Base-by-base conservation (phyloP, 2,797 vertebrate species). In the Tapirus indicus region DNA sequence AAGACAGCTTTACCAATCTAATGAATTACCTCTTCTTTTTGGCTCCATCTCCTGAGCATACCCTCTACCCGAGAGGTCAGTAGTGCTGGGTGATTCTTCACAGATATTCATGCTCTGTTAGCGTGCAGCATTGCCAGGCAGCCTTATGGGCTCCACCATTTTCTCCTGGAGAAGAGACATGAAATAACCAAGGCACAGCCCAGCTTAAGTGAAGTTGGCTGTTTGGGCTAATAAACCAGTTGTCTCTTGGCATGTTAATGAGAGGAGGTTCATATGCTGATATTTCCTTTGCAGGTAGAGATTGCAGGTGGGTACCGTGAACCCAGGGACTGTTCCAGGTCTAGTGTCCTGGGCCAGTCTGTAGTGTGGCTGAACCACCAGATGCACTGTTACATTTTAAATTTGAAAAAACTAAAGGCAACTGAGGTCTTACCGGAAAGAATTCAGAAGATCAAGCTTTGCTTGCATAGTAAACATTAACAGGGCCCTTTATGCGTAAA, bases 381-480 rank as follows among this genome's bases (percentile, higher is more conserved):
- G 52, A 71, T 87, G 35, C 74, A 29, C 35, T 52, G 21, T n/a
- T 79, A 41, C 13, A 20, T 58, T 91, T 79, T 66, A 84, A 52
- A 71, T 89, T 21, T 41, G 77, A 69, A 95, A 82, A 66, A 78
- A 25, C 8, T 78, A 52, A 82, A 95, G 69, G 17, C 32, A 86
- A 0, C 27, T 47, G 88, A 94, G 56, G 35, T 58, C 69, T 83
- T 64, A 49, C 0, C 72, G 78, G 95, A 91, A 83, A 88, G 88
- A 95, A 90, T 85, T 93, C 27, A 78, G 58, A 77, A 58, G 52
- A 68, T 29, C 11, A 25, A 71, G 35, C 44, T 79, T 72, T 93
- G 56, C 64, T 89, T 90, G 5, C 38, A 16, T 49, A 64, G 47
- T 79, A 47, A 68, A 62, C 47, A 35, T 52, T 54, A 68, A 7